A percentile compares a stretch with the other conserved stretches of the same genome.
phyloP scores from a whole-genome alignment of 2,888 invertebrate genomes.

The Xanthostigma xanthostigma region DNA sequence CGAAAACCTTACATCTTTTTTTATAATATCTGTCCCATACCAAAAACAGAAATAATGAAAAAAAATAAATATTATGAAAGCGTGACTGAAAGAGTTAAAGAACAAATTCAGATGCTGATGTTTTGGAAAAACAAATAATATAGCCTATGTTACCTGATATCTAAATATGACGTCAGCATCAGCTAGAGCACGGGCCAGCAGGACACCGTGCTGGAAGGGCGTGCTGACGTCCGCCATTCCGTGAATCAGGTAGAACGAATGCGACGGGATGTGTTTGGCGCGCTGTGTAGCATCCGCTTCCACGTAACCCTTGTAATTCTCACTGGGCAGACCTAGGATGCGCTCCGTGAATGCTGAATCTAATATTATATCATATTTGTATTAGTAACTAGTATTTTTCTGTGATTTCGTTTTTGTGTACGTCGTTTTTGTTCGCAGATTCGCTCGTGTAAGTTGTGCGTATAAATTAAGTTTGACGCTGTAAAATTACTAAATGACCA shows the following conservation, averaged over 20 bases:
- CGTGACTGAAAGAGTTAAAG: too few species aligned
- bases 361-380: slow-evolving; percentile 26
- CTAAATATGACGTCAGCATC: slow-evolving; percentile 80
- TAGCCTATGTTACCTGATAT: slow-evolving; percentile 55
- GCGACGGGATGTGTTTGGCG: slow-evolving; percentile 74
- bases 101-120: too few species aligned
- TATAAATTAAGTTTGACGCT: too few species aligned
- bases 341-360: slow-evolving; percentile 94
- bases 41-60: too few species aligned
- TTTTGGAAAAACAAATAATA: too few species aligned
- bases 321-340: slow-evolving; percentile 73
- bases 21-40: too few species aligned
- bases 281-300: slow-evolving; percentile 83
- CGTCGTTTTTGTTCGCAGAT: too few species aligned
- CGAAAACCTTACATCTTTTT: too few species aligned
- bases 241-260: slow-evolving; percentile 80
- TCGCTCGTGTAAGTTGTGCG: too few species aligned
- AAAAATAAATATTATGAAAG: too few species aligned
- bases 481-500: too few species aligned
- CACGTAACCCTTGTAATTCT: slow-evolving; percentile 81
- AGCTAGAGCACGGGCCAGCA: slow-evolving; percentile 75
- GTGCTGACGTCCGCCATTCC: slow-evolving; percentile 86
- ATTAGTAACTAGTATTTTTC: neutral
- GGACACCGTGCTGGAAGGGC: slow-evolving; percentile 85
- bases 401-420: too few species aligned